Conservation (phyloP, 2,797 vertebrate species). For the Pangasius sanitwongsei region DNA sequence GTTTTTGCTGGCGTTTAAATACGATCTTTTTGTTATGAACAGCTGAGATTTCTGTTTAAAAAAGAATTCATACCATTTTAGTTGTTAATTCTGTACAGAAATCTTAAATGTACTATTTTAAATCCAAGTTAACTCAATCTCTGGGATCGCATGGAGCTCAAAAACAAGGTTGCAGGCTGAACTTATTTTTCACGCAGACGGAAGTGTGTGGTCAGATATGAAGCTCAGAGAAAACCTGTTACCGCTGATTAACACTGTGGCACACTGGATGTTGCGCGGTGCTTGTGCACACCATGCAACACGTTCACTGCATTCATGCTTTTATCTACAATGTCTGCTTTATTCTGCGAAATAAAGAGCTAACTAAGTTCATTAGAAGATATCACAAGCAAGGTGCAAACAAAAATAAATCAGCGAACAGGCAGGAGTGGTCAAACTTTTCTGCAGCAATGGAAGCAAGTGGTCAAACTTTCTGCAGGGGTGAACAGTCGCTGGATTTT, state of each 20-base stretch:
- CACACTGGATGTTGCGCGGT: background rate
- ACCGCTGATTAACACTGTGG: background rate
- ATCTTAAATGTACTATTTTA: background rate
- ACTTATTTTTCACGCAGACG: background rate
- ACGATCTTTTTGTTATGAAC: background rate
- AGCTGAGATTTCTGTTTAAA: background rate
- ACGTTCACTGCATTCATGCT: background rate
- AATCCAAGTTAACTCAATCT: background rate
- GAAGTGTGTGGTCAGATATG: background rate
- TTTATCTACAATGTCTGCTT: background rate
- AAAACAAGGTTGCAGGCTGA: background rate
- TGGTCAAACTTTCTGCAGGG: background rate
- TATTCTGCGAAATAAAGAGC: background rate
- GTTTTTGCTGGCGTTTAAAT: background rate
- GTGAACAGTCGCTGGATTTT: background rate
- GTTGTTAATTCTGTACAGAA: background rate
- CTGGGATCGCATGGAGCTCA: background rate
- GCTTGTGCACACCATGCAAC: background rate
- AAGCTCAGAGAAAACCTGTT: background rate
- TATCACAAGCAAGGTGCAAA: background rate
- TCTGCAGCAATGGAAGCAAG: background rate
- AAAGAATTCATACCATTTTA: background rate
- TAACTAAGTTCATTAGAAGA: background rate
- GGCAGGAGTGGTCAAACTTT: background rate
- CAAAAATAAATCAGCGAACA: background rate